Conservation (phyloP, 2,888 invertebrate genomes). For the Volucella bombylans region DNA sequence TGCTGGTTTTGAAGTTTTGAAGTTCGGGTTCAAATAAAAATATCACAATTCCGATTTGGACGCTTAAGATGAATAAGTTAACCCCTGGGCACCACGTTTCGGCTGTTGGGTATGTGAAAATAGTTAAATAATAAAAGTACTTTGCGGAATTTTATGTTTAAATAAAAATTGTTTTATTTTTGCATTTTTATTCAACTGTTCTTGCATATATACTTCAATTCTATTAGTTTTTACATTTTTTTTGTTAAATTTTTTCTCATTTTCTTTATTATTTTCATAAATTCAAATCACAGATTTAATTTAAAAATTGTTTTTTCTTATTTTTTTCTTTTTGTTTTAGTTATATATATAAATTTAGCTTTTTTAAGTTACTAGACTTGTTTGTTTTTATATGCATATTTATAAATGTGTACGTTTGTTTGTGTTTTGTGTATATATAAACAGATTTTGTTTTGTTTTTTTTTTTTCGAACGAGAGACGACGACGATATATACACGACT, state of each 20-base stretch:
- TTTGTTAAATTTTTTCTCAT: conserved; percentile 47
- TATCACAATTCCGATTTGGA: no score
- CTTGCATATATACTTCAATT: conserved; percentile 55
- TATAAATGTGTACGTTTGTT: conserved; percentile 41
- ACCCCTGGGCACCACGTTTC: no score
- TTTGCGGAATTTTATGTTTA: conserved; percentile 37
- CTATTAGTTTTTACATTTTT: conserved; percentile 52
- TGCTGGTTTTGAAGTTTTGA: no score
- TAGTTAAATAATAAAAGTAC: background rate
- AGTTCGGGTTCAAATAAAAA: no score
- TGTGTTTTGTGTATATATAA: conserved; percentile 26
- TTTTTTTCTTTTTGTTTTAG: conserved; percentile 24
- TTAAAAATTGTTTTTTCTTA: conserved; percentile 58
- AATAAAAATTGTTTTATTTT: conserved; percentile 59
- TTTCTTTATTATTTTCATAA: conserved; percentile 54
- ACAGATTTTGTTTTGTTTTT: conserved; percentile 21
- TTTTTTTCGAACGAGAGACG: no score
- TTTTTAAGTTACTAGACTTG: conserved; percentile 56
- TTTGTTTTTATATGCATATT: conserved; percentile 43
- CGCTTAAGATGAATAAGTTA: no score
- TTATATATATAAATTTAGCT: conserved; percentile 54
- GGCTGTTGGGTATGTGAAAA: no score
- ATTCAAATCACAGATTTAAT: conserved; percentile 74
- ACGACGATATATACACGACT: conserved; percentile 25
- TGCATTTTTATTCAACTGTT: conserved; percentile 66